phyloP scores from a whole-genome alignment of 2,113 vertebrate genomes.

The Pithys albifrons region DNA sequence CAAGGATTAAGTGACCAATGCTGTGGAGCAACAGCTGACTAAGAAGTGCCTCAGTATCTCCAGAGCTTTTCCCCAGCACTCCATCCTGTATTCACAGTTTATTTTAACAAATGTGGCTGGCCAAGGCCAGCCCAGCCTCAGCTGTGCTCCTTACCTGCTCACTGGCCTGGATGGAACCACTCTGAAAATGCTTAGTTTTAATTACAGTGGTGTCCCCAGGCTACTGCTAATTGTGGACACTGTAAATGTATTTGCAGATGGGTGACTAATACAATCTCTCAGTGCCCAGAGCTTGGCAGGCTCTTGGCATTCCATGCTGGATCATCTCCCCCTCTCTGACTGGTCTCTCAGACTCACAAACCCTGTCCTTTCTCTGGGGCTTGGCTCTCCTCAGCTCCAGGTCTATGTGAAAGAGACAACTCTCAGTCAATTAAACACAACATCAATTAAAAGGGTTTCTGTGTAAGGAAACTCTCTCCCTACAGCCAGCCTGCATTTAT shows the following conservation, averaged over 20 bases:
- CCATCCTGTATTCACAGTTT: constrained; percentile 44
- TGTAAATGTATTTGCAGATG: constrained; percentile 27
- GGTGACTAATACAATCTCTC: neutral
- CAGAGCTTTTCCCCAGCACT: constrained; percentile 25
- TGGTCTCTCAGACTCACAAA: neutral
- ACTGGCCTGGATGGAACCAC: neutral
- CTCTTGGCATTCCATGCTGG: neutral
- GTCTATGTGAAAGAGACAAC: neutral
- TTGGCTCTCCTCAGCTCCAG: neutral
- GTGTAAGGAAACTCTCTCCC: neutral
- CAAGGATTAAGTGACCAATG: constrained; percentile 22
- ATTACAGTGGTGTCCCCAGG: neutral
- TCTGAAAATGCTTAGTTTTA: constrained; percentile 21
- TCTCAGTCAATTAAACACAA: neutral
- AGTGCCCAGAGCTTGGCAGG: neutral
- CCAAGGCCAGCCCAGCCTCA: constrained; percentile 59
- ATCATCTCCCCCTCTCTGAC: neutral
- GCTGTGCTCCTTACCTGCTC: constrained; percentile 35
- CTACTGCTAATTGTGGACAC: neutral
- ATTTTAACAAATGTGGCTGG: constrained; percentile 56
- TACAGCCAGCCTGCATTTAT: neutral
- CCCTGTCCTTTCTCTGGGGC: neutral
- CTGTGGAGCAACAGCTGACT: constrained; percentile 48
- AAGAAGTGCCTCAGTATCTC: neutral
- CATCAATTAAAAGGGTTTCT: neutral